Conservation (phyloP, 2,797 vertebrate species). For the Gymnopithys bicolor region DNA sequence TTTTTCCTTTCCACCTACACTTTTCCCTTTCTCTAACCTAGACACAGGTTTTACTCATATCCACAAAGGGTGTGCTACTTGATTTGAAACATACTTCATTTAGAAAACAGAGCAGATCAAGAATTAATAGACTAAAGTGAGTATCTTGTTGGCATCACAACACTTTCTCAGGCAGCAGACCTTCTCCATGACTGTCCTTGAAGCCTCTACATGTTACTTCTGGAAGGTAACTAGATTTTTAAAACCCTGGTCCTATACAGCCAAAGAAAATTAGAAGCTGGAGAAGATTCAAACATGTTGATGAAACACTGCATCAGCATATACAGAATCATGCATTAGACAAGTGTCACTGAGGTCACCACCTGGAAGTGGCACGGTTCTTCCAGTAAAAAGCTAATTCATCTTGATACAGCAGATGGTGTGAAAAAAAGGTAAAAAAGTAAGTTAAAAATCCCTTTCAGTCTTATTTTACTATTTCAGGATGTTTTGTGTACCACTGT, state of each 20-base stretch:
- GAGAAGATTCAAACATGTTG: background rate
- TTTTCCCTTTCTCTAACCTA: background rate
- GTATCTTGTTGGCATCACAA: background rate
- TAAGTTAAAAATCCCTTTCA: background rate
- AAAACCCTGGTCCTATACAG: background rate
- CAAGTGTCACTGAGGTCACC: background rate
- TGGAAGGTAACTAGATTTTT: background rate
- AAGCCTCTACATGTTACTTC: background rate
- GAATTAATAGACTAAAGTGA: background rate
- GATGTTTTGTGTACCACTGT: background rate
- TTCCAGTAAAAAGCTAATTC: background rate
- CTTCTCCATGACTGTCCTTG: background rate
- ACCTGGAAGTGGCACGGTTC: background rate
- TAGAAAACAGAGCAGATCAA: background rate
- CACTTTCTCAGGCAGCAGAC: background rate
- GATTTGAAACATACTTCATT: background rate
- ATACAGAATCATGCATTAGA: background rate
- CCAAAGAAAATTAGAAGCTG: background rate
- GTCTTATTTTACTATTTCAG: background rate
- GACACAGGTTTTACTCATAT: background rate
- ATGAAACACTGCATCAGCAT: background rate
- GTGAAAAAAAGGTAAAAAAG: background rate
- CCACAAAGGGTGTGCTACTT: background rate
- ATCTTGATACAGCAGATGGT: background rate
- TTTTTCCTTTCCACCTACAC: background rate